Evolutionary conservation across 2,113 vertebrate genomes (phyloP).

Genomic region (Phoxinus phoxinus): DNA sequence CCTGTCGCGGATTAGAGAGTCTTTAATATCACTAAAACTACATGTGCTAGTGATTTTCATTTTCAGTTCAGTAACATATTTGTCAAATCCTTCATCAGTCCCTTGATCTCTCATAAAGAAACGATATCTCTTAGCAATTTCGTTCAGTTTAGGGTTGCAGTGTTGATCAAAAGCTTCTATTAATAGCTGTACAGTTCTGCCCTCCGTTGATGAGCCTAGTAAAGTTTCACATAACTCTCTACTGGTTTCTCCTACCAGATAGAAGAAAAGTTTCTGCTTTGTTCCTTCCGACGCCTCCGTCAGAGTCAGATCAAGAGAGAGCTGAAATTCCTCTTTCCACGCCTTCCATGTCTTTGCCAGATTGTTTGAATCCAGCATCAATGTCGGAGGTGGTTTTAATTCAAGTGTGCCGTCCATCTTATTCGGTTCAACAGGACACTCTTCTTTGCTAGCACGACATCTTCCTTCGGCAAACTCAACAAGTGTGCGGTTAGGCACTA

Average conservation of each 20-base stretch:
- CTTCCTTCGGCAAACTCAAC: not conserved
- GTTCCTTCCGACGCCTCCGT: not conserved
- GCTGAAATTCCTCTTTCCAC: not conserved
- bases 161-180: not conserved
- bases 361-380: not conserved
- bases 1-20: slow-evolving; percentile 29
- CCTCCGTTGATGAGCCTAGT: not conserved
- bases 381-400: not conserved
- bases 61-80: slow-evolving; percentile 46
- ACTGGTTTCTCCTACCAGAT: slow-evolving; percentile 2
- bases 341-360: not conserved
- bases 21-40: slow-evolving; percentile 37
- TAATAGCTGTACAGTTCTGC: not conserved
- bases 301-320: not conserved
- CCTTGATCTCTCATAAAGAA: slow-evolving; percentile 48
- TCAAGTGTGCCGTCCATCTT: not conserved
- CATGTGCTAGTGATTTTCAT: slow-evolving; percentile 27
- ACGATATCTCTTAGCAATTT: slow-evolving; percentile 46
- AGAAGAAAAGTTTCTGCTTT: slow-evolving; percentile 2
- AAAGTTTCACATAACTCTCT: slow-evolving; percentile 9
- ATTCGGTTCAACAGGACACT: not conserved
- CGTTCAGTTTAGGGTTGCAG: slow-evolving; percentile 35
- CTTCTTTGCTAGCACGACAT: not conserved
- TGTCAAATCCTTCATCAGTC: slow-evolving; percentile 36
- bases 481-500: not conserved